Base-by-base conservation (phyloP, 1,140 invertebrate genomes). In the Diachasmimorpha longicaudata region DNA sequence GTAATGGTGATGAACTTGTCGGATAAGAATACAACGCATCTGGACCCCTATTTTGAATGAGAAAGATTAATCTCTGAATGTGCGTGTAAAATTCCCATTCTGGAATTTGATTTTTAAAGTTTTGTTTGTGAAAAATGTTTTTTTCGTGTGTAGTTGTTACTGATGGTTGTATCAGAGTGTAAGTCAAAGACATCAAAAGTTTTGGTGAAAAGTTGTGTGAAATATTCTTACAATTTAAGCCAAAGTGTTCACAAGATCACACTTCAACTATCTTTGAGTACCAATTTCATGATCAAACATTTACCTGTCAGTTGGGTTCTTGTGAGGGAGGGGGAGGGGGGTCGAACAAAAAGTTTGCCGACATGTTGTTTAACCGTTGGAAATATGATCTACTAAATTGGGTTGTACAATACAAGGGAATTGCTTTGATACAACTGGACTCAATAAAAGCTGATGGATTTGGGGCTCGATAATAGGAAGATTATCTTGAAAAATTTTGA, bases 191-290 rank as follows among this genome's bases (percentile, higher is more conserved):
- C 14, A 25, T 23, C 58, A 23, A 11, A 25, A 63, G 58, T 63
- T 63, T 63, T 0, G 21, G 10, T 31, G 58, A 23, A 25, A 31
- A 63, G 58, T 63, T 25, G 19, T 23, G 14, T 25, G 58, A 63
- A 63, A 25, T 63, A 25, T 23, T 63, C 23, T 31, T 23, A n/a
- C n/a, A n/a, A 11, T 63, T 63, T 63, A 63, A 63, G 25, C 21
- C 48, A 55, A 14, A 19, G 48, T 16, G 5, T 25, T 25, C 23
- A 63, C 1, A 2, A 14, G 58, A 63, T 63, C 31, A 63, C 58
- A 63, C 58, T 63, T 25, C 58, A 63, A 63, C 19, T 23, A 63
- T 63, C 58, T 63, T 63, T 63, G 58, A 63, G 58, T 63, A 21
- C 58, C 58, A 63, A 31, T 63, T 63, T 25, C 58, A 19, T 55